Base-by-base conservation (phyloP, 2,888 invertebrate species). In the Dryobota labecula region DNA sequence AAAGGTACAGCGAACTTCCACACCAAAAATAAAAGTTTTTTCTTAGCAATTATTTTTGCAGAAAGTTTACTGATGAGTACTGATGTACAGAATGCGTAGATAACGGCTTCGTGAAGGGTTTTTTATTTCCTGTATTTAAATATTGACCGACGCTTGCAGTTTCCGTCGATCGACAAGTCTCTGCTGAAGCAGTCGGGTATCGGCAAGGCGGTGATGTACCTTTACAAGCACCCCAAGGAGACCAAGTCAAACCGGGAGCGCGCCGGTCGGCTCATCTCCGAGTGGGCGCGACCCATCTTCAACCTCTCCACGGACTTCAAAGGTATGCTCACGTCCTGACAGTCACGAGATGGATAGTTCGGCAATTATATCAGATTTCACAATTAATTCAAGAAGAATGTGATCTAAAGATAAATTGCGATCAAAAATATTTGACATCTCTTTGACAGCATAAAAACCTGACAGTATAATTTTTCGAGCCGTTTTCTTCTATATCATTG, bases 141-240 rank as follows among this genome's bases (percentile, higher is more conserved):
- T 20, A 13, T 20, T 13, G 6, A 13, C 27, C 20, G 43, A 15
- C 45, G 13, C 38, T 67, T 62, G 47, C 92, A 98, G 98, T 99
- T 99, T 94, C 99, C 99, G 43, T 96, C 97, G 38, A 97, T 99
- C 73, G 98, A 98, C 92, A 98, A 98, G 92, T 97, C 98, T 54
- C 97, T 98, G 72, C 96, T 99, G 84, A 99, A 99, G 92, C 98
- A 98, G 91, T 99, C 99, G 11, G 99, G 99, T 38, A 99, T 99
- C 84, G 99, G 99, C 70, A 99, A 99, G 95, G 99, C 99, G 54
- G 99, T 99, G 1, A 99, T 99, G 99, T 99, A 99, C 95, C 96
- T 99, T 65, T 99, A 99, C 95, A 99, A 99, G 93, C 99, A 99
- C 94, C 99, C 99, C 0, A 98, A 98, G 92, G 99, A 99, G 96